Evolutionary conservation across 2,888 invertebrate species (phyloP).

Genomic region (Elmis aenea): DNA sequence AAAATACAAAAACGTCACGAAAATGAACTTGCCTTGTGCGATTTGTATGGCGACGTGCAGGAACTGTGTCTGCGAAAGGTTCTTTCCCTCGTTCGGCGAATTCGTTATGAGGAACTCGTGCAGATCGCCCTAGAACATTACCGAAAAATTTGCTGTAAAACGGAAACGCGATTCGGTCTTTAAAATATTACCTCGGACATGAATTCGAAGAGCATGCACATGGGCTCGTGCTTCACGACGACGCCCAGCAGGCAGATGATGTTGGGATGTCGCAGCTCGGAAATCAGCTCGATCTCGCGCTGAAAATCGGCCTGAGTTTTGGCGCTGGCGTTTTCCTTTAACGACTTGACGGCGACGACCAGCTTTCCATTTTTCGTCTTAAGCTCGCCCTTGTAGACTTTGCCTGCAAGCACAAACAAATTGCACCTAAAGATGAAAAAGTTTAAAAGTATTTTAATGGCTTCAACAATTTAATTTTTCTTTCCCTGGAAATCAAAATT

Average conservation of each 20-base stretch:
- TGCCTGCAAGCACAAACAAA: constrained; percentile 50
- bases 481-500: background rate
- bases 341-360: constrained; percentile 88
- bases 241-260: constrained; percentile 94
- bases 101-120: constrained; percentile 92
- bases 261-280: constrained; percentile 90
- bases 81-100: constrained; percentile 78
- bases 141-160: no score
- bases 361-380: constrained; percentile 63
- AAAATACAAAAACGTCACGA: no score
- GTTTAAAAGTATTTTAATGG: background rate
- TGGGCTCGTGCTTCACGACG: constrained; percentile 80
- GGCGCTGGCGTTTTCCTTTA: constrained; percentile 87
- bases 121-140: constrained; percentile 71
- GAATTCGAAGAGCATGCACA: constrained; percentile 96
- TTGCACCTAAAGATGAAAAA: constrained; percentile 5
- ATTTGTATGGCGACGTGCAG: constrained; percentile 89
- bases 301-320: constrained; percentile 91
- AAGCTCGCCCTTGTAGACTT: constrained; percentile 93
- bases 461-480: background rate
- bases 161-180: no score
- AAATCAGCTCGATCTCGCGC: constrained; percentile 90
- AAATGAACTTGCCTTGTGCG: constrained; percentile 51
- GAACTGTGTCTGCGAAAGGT: constrained; percentile 78
- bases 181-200: constrained; percentile 79